Percentiles rank a stretch among this genome's conserved stretches.
These are phyloP conservation scores for Thalassarche chlororhynchos DNA, from an alignment of 2,113 vertebrate genomes.

Conservation along the genomic window DNA sequence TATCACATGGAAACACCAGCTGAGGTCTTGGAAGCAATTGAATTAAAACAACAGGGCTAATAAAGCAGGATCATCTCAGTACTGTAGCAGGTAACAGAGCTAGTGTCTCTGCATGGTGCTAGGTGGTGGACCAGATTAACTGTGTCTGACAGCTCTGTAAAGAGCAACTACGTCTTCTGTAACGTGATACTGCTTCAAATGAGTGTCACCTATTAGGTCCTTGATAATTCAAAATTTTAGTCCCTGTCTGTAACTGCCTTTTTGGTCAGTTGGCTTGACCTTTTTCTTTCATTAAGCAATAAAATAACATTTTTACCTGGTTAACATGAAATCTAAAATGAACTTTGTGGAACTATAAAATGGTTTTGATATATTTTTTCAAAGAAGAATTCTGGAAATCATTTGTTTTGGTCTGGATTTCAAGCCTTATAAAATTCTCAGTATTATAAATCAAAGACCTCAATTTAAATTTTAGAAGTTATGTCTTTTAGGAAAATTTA, in stretches of 20 bases:
- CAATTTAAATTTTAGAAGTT: neutral
- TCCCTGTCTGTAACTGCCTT: neutral
- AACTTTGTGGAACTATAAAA: neutral
- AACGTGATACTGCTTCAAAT: neutral
- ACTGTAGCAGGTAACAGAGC: neutral
- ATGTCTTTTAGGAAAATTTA: neutral
- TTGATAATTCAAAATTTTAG: neutral
- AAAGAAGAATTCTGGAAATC: neutral
- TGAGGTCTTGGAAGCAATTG: neutral
- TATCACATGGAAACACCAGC: neutral
- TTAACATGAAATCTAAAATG: neutral
- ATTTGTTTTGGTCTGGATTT: neutral
- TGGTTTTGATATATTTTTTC: neutral
- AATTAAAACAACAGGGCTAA: neutral
- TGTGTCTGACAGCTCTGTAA: neutral
- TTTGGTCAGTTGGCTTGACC: neutral
- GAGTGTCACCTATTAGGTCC: neutral
- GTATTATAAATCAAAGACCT: neutral
- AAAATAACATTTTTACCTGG: neutral
- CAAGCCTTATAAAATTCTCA: neutral
- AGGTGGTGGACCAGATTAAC: neutral
- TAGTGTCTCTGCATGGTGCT: neutral
- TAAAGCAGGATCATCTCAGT: neutral
- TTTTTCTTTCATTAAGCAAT: neutral
- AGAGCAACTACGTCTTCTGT: neutral